Evolutionary conservation across 2,888 invertebrate species (phyloP), one percentile per base, ranked within the genome.

Genomic region (Anaspis maculata): DNA sequence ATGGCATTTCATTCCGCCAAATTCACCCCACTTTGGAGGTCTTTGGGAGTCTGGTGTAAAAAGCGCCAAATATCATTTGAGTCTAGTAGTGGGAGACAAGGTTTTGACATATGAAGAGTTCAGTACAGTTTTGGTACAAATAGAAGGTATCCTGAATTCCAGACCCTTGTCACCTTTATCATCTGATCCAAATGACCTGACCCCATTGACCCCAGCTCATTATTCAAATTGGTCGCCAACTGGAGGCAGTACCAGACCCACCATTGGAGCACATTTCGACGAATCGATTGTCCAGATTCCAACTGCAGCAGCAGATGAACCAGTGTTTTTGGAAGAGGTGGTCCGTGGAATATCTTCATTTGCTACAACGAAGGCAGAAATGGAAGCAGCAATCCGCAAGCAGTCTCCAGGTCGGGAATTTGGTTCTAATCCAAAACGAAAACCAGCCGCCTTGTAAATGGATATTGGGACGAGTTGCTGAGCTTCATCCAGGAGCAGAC

Each of bases 1-100:
- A 14, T 57, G 55, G 54, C 34, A 48, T 24, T 61, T 56, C 30
- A 56, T 44, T 30, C 56, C 57, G 3, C 48, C 58, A 4, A 15
- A 30, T 16, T 37, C 48, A 9, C 56, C 55, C 2, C 48, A 57
- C 32, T 51, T 54, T 24, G 57, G 56, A 1, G 59, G 58, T 4
- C 24, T 56, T 3, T 54, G 51, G 51, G 57, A 61, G 26, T 42
- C 49, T 6, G 50, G 47, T 6, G 41, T 59, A 1, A 54, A 52
- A 30, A 45, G 46, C 1, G 36, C 47, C 0, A 60, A 61, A 40
- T 33, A 27, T 24, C 55, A 54, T 30, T 25, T 58, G 14, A 28
- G 28, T 9, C 36, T 48, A 7, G 33, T 52, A 3, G 30, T 52
- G 5, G 46, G 52, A 1, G 37, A 42, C 10, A 19, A 31, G 3